phyloP scores from a whole-genome alignment of 2,888 invertebrate species.

The Sinhomidia bicolor region DNA sequence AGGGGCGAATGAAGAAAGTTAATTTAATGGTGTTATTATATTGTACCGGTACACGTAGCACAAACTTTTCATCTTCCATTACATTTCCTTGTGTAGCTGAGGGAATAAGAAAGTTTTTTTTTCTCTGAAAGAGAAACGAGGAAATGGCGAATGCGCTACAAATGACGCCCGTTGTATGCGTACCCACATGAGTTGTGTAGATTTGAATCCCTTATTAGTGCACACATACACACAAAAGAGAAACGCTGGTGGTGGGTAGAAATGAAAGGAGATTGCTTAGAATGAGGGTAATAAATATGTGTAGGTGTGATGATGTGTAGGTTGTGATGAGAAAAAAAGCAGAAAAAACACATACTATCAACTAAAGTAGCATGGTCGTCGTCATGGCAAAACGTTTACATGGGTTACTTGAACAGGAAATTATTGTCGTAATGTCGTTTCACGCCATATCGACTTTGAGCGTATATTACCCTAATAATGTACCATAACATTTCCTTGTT shows the following conservation, averaged over 20 bases:
- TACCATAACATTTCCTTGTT: background rate
- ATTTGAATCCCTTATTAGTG: slow-evolving; percentile 23
- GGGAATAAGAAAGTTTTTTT: slow-evolving; percentile 16
- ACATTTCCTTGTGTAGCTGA: background rate
- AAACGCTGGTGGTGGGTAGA: background rate
- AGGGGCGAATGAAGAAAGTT: slow-evolving; percentile 38
- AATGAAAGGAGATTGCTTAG: slow-evolving; percentile 20
- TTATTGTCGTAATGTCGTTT: slow-evolving; percentile 38
- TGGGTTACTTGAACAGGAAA: slow-evolving; percentile 42
- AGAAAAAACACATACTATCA: background rate
- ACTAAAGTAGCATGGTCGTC: no score
- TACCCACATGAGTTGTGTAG: slow-evolving; percentile 18
- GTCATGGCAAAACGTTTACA: background rate
- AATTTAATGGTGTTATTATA: slow-evolving; percentile 38
- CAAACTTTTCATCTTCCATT: slow-evolving; percentile 14
- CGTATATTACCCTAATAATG: background rate
- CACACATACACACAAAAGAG: background rate
- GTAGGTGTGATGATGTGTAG: slow-evolving; percentile 48
- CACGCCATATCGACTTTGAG: slow-evolving; percentile 13
- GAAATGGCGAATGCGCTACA: background rate
- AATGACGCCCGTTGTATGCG: slow-evolving; percentile 5
- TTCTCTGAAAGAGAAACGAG: background rate
- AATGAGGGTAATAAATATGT: slow-evolving; percentile 17
- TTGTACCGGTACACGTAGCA: slow-evolving; percentile 9
- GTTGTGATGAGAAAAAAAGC: background rate